Base-by-base conservation (phyloP, 2,113 vertebrate genomes). In the Leptobrachium ailaonicum region DNA sequence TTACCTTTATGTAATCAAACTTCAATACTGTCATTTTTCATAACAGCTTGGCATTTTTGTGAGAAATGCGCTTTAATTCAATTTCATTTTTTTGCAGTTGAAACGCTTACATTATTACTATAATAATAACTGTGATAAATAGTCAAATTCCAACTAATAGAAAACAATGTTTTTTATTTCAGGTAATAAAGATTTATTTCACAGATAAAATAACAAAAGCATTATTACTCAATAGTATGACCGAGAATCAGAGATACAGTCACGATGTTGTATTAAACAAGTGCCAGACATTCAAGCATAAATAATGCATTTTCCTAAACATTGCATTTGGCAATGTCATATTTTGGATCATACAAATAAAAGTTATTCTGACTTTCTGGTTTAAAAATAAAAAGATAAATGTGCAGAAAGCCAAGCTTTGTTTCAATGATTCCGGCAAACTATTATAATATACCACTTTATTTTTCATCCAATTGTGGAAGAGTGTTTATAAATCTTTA, bases 261-360 rank as follows among this genome's bases (percentile, higher is more conserved):
- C 13, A 62, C 56, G 32, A 72, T 54, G 70, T 41, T 6, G 41
- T 1, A 73, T 73, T 60, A 43, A 43, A 1, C 41, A 8, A 1
- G 44, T 74, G 14, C 13, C 42, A 63, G 41, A 41, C 41, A 45
- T 1, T 40, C 41, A 74, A 74, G 14, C 72, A 74, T 63, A 62
- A 73, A 62, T 56, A 56, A 42, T 41, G 20, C 14, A 41, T 73
- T 73, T 73, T 42, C 56, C 5, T 7, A 73, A 56, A 12, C 12
- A 14, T 47, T 70, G 20, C 14, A 70, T 47, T 70, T 70, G 68
- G 68, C 68, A 50, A 44, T 32, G 20, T n/a, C 2, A n/a, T 68
- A 44, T 69, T 45, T 69, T 69, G 42, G 40, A 45, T 69, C 13
- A 69, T 6, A 12, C 45, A 69, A 14, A 44, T 2, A 68, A 68